Conservation (phyloP, 2,888 invertebrate genomes). For the Sphecodes monilicornis region DNA sequence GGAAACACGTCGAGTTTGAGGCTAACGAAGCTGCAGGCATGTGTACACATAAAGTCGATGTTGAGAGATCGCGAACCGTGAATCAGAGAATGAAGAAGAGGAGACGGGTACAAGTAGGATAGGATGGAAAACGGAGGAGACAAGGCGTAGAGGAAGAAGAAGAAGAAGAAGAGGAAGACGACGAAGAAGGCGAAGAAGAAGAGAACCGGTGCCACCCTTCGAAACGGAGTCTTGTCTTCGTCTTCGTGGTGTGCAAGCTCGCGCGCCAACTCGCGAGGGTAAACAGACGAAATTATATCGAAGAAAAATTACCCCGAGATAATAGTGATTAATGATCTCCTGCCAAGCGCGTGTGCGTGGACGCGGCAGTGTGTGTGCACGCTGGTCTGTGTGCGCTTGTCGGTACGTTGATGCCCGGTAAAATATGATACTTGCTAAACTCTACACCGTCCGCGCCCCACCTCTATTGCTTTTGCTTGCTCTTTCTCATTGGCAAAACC, state of each 20-base stretch:
- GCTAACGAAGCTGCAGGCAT: constrained; percentile 71
- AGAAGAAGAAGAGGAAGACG: background rate
- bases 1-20: constrained; percentile 63
- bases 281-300: constrained; percentile 83
- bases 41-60: constrained; percentile 69
- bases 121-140: constrained; percentile 5
- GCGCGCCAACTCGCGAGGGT: constrained; percentile 78
- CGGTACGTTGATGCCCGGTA: constrained; percentile 72
- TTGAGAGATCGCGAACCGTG: constrained; percentile 69
- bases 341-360: constrained; percentile 64
- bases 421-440: constrained; percentile 77
- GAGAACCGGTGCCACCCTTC: constrained; percentile 68
- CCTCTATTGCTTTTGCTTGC: constrained; percentile 39
- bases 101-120: constrained; percentile 5
- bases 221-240: constrained; percentile 62
- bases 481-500: constrained; percentile 55
- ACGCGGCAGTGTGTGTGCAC: constrained; percentile 59
- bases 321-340: constrained; percentile 82
- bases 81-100: constrained; percentile 49
- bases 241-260: constrained; percentile 69
- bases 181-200: constrained; percentile 12
- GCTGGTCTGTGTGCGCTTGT: constrained; percentile 60
- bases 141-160: constrained; percentile 17
- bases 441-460: constrained; percentile 52
- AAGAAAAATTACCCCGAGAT: constrained; percentile 83